phyloP scores from a whole-genome alignment of 2,888 invertebrate genomes.

The Altica lythri region DNA sequence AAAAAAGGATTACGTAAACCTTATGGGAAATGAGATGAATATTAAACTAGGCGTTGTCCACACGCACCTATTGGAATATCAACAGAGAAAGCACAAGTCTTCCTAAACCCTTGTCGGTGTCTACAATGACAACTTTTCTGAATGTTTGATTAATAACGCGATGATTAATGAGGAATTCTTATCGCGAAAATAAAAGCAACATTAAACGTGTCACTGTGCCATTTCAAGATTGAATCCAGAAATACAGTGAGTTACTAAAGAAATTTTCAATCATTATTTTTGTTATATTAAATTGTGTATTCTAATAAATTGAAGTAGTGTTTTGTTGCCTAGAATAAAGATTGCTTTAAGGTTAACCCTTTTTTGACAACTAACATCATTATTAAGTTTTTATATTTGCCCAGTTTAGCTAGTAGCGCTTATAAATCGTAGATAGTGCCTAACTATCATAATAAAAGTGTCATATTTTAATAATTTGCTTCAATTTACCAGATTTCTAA shows the following conservation, averaged over 20 bases:
- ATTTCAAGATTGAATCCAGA: not conserved
- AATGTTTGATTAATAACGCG: not conserved
- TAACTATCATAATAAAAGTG: too few relatives aligned
- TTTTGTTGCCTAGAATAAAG: too few relatives aligned
- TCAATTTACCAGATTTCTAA: too few relatives aligned
- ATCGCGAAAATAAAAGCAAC: not conserved
- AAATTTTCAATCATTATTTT: too few relatives aligned
- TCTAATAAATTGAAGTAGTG: too few relatives aligned
- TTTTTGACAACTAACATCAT: too few relatives aligned
- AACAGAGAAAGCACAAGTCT: not conserved
- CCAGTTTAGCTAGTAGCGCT: too few relatives aligned
- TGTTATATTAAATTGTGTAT: too few relatives aligned
- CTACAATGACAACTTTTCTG: not conserved
- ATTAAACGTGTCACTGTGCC: not conserved
- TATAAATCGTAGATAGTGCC: too few relatives aligned
- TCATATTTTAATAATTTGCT: too few relatives aligned
- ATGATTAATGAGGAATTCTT: not conserved
- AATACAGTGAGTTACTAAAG: slow-evolving; percentile 8
- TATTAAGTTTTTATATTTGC: too few relatives aligned
- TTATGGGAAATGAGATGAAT: slow-evolving; percentile 21
- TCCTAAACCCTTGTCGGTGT: slow-evolving; percentile 1
- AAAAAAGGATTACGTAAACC: slow-evolving; percentile 24
- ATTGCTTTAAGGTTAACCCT: too few relatives aligned
- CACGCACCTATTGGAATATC: slow-evolving; percentile 20
- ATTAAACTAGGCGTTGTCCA: slow-evolving; percentile 27